A percentile compares a stretch with the other conserved stretches of the same genome.
phyloP scores from a whole-genome alignment of 1,140 invertebrate genomes.

The Lamellibrachia luymesi region DNA sequence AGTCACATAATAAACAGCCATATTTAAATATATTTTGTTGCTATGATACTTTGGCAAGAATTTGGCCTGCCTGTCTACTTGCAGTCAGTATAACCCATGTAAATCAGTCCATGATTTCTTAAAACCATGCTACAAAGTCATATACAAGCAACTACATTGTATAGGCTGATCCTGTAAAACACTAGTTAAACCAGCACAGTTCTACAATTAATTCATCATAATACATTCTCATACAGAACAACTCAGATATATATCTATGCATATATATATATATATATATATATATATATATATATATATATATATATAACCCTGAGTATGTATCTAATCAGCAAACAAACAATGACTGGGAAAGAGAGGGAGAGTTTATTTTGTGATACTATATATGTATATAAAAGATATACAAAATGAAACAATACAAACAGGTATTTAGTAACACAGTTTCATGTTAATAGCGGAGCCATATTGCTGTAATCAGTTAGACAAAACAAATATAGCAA shows the following conservation, averaged over 20 bases:
- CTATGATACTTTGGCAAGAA: neutral
- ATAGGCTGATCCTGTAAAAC: neutral
- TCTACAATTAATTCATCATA: neutral
- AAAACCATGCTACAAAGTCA: neutral
- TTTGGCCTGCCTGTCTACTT: neutral
- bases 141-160: neutral
- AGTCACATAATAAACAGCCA: neutral
- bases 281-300: neutral
- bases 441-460: too few species aligned
- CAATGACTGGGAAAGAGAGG: neutral
- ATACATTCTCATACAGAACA: neutral
- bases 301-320: neutral
- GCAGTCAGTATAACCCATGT: neutral
- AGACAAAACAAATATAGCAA: too few species aligned
- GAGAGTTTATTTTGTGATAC: too few species aligned
- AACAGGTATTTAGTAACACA: too few species aligned
- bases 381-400: too few species aligned
- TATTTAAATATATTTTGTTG: neutral
- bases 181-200: neutral
- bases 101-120: neutral
- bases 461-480: too few species aligned
- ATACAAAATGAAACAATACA: too few species aligned
- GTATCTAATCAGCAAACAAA: neutral
- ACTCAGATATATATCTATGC: neutral
- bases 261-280: neutral